Evolutionary conservation across 2,888 invertebrate genomes (phyloP).

Genomic region (Nipponacmea schrenckii): DNA sequence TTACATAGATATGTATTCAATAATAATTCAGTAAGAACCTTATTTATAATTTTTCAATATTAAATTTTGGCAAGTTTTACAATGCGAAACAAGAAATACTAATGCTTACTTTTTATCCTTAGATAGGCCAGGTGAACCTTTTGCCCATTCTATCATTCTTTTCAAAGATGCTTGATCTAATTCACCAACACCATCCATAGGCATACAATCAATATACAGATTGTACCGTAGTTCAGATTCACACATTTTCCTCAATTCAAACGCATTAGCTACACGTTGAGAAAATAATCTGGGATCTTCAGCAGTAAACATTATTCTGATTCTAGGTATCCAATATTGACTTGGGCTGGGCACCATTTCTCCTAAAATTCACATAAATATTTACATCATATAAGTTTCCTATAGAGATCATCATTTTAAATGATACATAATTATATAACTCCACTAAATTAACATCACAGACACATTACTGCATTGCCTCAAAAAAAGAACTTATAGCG

Average conservation of each 20-base stretch:
- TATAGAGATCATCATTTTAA: neutral
- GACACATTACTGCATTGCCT: no score
- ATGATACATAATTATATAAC: constrained; percentile 25
- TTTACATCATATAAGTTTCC: neutral
- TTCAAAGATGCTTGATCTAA: constrained; percentile 70
- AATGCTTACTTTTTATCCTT: constrained; percentile 60
- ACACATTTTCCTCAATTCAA: constrained; percentile 65
- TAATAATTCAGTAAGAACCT: no score
- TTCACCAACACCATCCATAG: constrained; percentile 74
- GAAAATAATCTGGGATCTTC: constrained; percentile 82
- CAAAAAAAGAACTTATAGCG: no score
- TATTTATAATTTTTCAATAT: no score
- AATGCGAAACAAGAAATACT: no score
- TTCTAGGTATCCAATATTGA: constrained; percentile 67
- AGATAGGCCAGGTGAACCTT: constrained; percentile 57
- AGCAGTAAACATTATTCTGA: constrained; percentile 82
- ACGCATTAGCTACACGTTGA: constrained; percentile 76
- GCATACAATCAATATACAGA: constrained; percentile 80
- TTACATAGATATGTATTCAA: no score
- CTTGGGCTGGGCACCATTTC: constrained; percentile 40
- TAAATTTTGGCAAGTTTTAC: no score
- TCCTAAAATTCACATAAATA: constrained; percentile 36
- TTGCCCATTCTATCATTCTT: constrained; percentile 66
- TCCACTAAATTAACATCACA: no score
- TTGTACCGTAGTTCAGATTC: constrained; percentile 74